Conservation (phyloP, 2,113 vertebrate species). For the Corythornis cristatus region DNA sequence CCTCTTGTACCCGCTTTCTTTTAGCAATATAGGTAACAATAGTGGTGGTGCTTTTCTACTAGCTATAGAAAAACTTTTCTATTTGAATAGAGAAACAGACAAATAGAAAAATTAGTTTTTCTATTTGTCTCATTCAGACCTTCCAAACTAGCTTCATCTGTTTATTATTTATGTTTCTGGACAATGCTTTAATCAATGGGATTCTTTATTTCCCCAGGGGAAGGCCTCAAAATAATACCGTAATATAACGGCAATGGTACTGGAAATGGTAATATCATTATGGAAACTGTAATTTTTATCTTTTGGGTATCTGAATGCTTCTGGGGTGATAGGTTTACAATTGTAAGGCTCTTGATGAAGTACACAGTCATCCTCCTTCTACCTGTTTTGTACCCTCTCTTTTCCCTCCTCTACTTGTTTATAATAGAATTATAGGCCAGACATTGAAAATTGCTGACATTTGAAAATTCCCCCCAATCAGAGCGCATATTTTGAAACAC, state of each 20-base stretch:
- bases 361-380: neutral
- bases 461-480: neutral
- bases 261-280: no score
- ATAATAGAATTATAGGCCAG: neutral
- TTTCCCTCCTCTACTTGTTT: neutral
- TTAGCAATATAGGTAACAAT: neutral
- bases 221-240: neutral
- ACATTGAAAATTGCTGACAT: neutral
- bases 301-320: neutral
- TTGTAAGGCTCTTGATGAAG: neutral
- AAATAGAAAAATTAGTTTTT: no score
- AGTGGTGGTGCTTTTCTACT: neutral
- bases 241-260: neutral
- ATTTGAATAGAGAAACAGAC: no score
- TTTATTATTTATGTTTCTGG: neutral
- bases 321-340: neutral
- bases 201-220: neutral
- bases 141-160: neutral
- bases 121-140: neutral
- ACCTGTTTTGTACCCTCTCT: neutral
- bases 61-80: neutral
- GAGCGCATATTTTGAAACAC: neutral
- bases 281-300: neutral
- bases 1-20: neutral
- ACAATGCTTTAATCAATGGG: rapidly evolving